A percentile compares a stretch with the other conserved stretches of the same genome.
Evolutionary conservation across 2,797 vertebrate genomes (phyloP).

Genomic region (Lepus townsendii): DNA sequence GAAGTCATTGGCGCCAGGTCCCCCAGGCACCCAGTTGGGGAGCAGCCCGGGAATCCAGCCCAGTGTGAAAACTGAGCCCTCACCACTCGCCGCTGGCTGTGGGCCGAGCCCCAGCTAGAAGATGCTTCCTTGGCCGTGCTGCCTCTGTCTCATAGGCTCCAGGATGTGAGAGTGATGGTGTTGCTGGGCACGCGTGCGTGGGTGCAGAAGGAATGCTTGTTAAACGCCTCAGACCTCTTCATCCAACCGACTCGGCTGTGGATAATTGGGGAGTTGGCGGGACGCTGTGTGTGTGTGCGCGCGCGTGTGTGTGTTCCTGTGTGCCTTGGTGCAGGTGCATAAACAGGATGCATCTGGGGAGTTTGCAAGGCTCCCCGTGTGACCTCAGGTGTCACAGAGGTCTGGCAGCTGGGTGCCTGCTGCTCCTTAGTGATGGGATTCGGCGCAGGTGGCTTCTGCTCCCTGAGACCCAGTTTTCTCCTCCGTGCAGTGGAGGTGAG

Average conservation of each 20-base stretch:
- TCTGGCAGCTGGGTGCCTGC: not conserved
- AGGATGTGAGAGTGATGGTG: not conserved
- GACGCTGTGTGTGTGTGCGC: no score
- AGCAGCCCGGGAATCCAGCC: not conserved
- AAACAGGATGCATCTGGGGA: not conserved
- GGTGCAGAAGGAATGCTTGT: constrained; percentile 64
- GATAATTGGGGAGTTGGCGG: not conserved
- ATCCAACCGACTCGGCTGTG: constrained; percentile 27
- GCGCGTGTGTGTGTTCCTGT: not conserved
- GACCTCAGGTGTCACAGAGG: not conserved
- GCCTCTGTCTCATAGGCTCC: not conserved
- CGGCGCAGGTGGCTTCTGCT: not conserved
- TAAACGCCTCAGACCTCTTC: constrained; percentile 42
- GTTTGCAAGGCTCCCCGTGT: not conserved
- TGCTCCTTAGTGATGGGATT: not conserved
- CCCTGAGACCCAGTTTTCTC: not conserved
- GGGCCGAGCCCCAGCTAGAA: not conserved
- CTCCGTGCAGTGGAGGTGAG: not conserved
- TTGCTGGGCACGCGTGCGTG: constrained; percentile 5
- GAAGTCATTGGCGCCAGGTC: not conserved
- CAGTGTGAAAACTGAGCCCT: not conserved
- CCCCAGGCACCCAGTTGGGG: not conserved
- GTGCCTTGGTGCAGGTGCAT: not conserved
- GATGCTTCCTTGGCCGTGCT: not conserved
- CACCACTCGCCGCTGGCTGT: not conserved